These are phyloP conservation scores for Rhagium mordax DNA, from an alignment of 2,888 invertebrate genomes.

Conservation along the genomic window DNA sequence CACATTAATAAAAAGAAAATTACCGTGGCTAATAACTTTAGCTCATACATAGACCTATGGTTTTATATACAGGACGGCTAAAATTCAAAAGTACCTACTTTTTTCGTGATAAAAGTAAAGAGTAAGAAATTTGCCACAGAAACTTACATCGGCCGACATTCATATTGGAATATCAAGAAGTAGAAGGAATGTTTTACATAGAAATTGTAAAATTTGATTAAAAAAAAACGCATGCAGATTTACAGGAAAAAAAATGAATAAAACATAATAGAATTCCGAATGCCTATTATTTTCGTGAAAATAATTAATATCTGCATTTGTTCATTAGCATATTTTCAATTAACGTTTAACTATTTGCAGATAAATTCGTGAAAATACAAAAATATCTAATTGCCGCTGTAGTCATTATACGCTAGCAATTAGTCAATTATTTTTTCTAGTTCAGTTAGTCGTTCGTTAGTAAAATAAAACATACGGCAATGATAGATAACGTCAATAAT, in stretches of 20 bases:
- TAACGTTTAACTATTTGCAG: background rate
- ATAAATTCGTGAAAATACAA: background rate
- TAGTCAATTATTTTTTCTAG: background rate
- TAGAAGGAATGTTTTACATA: too few species aligned
- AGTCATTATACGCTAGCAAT: background rate
- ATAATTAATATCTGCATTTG: background rate
- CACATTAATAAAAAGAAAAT: slow-evolving; percentile 15
- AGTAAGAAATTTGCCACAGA: too few species aligned
- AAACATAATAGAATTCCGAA: too few species aligned
- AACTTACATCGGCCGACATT: too few species aligned
- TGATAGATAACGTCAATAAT: background rate
- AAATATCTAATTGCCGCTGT: background rate
- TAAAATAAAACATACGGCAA: background rate
- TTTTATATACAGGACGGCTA: background rate
- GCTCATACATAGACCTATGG: background rate
- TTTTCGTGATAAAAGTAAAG: background rate
- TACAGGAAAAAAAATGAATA: too few species aligned
- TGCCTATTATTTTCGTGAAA: background rate
- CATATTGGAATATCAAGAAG: too few species aligned
- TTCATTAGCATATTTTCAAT: background rate
- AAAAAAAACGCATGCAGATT: too few species aligned
- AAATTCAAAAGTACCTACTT: background rate
- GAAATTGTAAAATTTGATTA: too few species aligned
- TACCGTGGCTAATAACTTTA: background rate
- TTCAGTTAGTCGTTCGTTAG: background rate